These are phyloP conservation scores for Anarrhichthys ocellatus DNA, from an alignment of 2,113 vertebrate species.

Conservation along the genomic window DNA sequence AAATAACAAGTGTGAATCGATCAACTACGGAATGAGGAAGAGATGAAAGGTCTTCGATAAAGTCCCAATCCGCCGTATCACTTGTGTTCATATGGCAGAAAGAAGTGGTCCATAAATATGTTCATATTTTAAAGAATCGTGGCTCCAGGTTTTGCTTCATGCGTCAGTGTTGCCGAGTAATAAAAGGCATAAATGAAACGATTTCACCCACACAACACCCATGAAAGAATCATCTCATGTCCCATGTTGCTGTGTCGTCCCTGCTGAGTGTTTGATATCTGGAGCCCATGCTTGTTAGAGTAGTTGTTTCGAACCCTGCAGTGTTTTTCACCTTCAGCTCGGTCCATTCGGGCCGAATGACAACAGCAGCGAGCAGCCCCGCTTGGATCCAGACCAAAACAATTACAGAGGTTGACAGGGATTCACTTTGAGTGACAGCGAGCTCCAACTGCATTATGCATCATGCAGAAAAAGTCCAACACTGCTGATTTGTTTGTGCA, in stretches of 20 bases:
- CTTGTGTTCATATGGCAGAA: neutral
- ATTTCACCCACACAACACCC: neutral
- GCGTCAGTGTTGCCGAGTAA: neutral
- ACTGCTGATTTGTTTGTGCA: neutral
- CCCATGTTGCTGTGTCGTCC: neutral
- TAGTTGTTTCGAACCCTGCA: constrained; percentile 1
- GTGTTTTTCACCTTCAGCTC: constrained; percentile 16
- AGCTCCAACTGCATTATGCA: neutral
- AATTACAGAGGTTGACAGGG: constrained; percentile 28
- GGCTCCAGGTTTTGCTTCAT: neutral
- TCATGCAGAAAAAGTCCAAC: neutral
- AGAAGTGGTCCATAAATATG: neutral
- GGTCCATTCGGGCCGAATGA: neutral
- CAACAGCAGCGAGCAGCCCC: neutral
- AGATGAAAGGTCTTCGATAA: neutral
- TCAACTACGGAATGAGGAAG: too few species aligned
- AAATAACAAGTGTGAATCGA: too few species aligned
- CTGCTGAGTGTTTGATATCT: neutral
- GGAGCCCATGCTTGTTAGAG: neutral
- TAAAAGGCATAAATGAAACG: neutral
- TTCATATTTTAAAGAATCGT: neutral
- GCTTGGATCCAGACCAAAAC: constrained; percentile 32
- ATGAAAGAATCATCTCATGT: constrained; percentile 3
- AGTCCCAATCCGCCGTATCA: neutral
- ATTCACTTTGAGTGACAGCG: constrained; percentile 21